Evolutionary conservation across 2,888 invertebrate genomes (phyloP), one percentile per base, ranked within the genome.

Genomic region (Leucoma salicis): DNA sequence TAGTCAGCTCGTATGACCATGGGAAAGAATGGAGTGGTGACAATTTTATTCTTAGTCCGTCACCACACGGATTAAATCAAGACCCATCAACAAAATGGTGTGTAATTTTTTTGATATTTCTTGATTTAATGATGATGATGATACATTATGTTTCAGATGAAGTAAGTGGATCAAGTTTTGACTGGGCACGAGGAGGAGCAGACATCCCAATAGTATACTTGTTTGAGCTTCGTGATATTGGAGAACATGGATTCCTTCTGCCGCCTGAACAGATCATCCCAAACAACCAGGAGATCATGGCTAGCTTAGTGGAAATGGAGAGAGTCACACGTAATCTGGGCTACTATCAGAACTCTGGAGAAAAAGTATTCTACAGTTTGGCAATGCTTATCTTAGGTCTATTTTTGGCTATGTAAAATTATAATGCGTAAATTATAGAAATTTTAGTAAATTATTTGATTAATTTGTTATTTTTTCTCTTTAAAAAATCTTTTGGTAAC

Each of bases 201-300:
- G 77, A 89, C 0, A 81, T 92, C 0, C 91, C 91, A 6, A 85
- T 92, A 14, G 78, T 91, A 3, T 92, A 90, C 59, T 90, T 92
- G 0, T 84, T 92, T 14, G 93, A 94, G 59, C 83, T 93, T 0
- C 75, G 92, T 16, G 93, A 93, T 52, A 73, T 79, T 2, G 92
- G 92, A 0, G 66, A 74, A 13, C 84, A 76, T 40, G 93, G 93
- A 0, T 93, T 93, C 72, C 66, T 92, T 2, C 74, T 93, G 0
- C 92, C 92, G 0, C 51, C 85, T 0, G 75, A 77, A 0, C 80
- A 84, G 36, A 93, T 93, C 33, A 72, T 90, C 10, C 85, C 85
- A 1, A 93, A 92, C 43, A 91, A 90, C 38, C 69, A 90, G 47
- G 94, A 95, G 73, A 88, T 92, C 0, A 83, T 93, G 70, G 92